Conservation (phyloP, 2,113 vertebrate genomes). For the Takifugu flavidus region DNA sequence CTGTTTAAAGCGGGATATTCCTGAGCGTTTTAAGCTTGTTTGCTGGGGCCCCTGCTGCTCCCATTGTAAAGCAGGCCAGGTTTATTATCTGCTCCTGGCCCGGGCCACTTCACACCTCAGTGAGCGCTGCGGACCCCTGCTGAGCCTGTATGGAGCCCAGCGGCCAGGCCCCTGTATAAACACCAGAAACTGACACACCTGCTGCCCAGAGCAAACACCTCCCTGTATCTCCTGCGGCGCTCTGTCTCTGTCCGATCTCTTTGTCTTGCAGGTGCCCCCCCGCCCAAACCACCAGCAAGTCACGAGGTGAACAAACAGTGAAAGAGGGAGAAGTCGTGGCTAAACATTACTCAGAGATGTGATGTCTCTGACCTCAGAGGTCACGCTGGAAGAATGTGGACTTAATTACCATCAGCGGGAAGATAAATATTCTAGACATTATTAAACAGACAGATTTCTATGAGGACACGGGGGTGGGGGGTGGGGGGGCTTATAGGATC, state of each 20-base stretch:
- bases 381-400: slow-evolving; percentile 43
- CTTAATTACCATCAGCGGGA: slow-evolving; percentile 47
- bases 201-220: slow-evolving; percentile 46
- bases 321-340: slow-evolving; percentile 11
- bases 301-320: slow-evolving; percentile 62
- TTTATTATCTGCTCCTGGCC: slow-evolving; percentile 55
- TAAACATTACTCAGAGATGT: slow-evolving; percentile 43
- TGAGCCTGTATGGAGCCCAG: slow-evolving; percentile 46
- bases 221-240: slow-evolving; percentile 11
- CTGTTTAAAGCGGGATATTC: slow-evolving; percentile 35
- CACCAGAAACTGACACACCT: slow-evolving; percentile 41
- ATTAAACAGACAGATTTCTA: slow-evolving; percentile 40
- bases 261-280: slow-evolving; percentile 59
- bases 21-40: slow-evolving; percentile 46
- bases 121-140: slow-evolving; percentile 46
- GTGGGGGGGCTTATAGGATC: slow-evolving; percentile 27
- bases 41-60: slow-evolving; percentile 49
- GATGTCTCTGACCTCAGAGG: slow-evolving; percentile 52
- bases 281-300: slow-evolving; percentile 24
- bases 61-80: slow-evolving; percentile 63
- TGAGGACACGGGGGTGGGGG: background rate
- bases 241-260: slow-evolving; percentile 16
- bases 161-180: slow-evolving; percentile 21
- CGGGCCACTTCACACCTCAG: slow-evolving; percentile 65
- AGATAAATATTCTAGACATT: slow-evolving; percentile 55